Conservation (phyloP, 2,888 invertebrate species). For the Macrophya alboannulata region DNA sequence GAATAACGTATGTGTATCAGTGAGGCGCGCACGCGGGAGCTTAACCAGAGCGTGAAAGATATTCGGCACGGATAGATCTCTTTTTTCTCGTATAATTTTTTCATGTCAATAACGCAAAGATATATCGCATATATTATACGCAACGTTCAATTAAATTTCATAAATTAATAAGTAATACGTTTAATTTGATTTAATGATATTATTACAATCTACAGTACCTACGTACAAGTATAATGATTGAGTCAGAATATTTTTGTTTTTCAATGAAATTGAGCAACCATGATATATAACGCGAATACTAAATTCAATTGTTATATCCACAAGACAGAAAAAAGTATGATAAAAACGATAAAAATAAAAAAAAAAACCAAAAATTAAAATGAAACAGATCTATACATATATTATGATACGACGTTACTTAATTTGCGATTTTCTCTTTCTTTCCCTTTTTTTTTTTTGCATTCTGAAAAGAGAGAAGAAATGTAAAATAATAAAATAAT, state of each 20-base stretch:
- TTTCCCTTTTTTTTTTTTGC: too few relatives aligned
- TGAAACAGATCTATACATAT: too few relatives aligned
- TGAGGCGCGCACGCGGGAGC: neutral
- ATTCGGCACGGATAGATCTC: neutral
- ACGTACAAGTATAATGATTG: too few relatives aligned
- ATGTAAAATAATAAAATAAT: neutral
- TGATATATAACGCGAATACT: neutral
- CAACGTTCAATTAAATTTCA: neutral
- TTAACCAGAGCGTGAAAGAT: constrained; percentile 31
- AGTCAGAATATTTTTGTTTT: too few relatives aligned
- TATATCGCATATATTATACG: neutral
- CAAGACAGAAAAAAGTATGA: neutral
- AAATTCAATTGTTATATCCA: neutral
- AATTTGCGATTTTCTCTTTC: too few relatives aligned
- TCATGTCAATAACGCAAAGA: neutral
- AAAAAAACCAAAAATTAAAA: too few relatives aligned
- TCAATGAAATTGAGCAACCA: neutral
- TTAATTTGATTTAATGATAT: neutral
- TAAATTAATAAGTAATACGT: too few relatives aligned
- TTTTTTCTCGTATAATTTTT: neutral
- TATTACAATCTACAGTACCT: neutral
- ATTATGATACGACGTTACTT: too few relatives aligned
- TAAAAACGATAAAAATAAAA: neutral
- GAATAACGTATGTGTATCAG: neutral
- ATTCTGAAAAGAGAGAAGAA: too few relatives aligned